Evolutionary conservation across 64 coral and sea anemone genomes (phyloP).

Genomic region (Anthopleura sola): DNA sequence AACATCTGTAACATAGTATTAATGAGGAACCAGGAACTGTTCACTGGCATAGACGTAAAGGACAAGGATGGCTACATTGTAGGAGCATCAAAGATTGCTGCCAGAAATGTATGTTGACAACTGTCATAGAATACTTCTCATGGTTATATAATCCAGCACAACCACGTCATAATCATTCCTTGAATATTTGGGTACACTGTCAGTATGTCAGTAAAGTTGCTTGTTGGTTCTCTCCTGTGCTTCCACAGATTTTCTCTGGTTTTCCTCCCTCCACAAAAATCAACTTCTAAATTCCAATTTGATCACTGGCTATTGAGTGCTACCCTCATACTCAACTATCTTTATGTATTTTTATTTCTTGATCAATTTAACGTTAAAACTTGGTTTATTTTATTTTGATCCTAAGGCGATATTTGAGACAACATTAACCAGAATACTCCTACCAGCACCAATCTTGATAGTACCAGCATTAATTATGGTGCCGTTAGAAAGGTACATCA

Average conservation of each 20-base stretch:
- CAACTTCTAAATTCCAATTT: no score
- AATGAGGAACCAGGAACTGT: conserved; percentile 93
- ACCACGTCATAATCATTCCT: no score
- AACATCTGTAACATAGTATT: conserved; percentile 91
- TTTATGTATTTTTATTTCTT: no score
- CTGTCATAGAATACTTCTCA: neutral
- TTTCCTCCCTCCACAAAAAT: no score
- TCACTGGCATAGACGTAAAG: conserved; percentile 87
- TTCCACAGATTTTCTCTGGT: no score
- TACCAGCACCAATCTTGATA: conserved; percentile 79
- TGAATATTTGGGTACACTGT: no score
- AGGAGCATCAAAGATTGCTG: conserved; percentile 91
- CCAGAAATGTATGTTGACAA: conserved; percentile 50
- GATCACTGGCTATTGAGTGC: no score
- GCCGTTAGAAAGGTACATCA: conserved; percentile 81
- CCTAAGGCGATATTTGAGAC: conserved; percentile 94
- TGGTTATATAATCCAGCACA: no score
- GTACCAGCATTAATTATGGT: conserved; percentile 86
- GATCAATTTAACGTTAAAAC: no score
- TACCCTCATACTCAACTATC: no score
- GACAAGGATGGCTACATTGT: conserved; percentile 67
- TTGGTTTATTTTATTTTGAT: neutral
- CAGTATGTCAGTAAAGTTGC: no score
- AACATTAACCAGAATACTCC: conserved; percentile 72
- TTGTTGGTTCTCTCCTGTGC: no score